phyloP scores from a whole-genome alignment of 1,140 invertebrate species.

The Drosophila persimilis region DNA sequence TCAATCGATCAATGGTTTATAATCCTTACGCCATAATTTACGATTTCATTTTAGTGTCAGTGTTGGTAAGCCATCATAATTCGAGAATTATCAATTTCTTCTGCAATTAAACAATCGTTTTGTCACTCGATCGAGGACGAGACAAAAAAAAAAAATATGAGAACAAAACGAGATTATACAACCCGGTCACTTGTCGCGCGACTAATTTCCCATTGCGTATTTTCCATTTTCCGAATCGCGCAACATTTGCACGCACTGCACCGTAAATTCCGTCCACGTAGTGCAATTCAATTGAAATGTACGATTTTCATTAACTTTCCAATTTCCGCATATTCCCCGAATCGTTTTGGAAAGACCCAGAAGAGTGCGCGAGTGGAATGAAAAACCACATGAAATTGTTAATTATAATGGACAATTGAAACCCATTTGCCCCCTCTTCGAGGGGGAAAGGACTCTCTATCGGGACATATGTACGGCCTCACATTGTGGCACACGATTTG shows the following conservation, averaged over 20 bases:
- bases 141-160: neutral
- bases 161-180: slow-evolving; percentile 12
- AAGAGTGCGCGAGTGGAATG: slow-evolving; percentile 5
- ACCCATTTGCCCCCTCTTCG: slow-evolving; percentile 22
- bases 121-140: too few species aligned
- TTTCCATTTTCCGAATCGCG: too few species aligned
- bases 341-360: neutral
- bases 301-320: slow-evolving; percentile 72
- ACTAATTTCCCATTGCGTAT: slow-evolving; percentile 19
- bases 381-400: slow-evolving; percentile 61
- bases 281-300: slow-evolving; percentile 19
- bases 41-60: too few species aligned
- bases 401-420: slow-evolving; percentile 72
- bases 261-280: too few species aligned
- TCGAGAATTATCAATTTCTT: too few species aligned
- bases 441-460: too few species aligned
- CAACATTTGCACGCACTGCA: too few species aligned
- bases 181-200: neutral
- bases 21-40: too few species aligned
- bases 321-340: slow-evolving; percentile 28
- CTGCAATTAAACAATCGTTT: too few species aligned
- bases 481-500: slow-evolving; percentile 8
- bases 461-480: neutral
- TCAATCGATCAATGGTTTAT: too few species aligned
- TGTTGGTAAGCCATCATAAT: too few species aligned